A percentile compares a stretch with the other conserved stretches of the same genome.
phyloP scores from a whole-genome alignment of 2,888 invertebrate species.

The Mythimna impura region DNA sequence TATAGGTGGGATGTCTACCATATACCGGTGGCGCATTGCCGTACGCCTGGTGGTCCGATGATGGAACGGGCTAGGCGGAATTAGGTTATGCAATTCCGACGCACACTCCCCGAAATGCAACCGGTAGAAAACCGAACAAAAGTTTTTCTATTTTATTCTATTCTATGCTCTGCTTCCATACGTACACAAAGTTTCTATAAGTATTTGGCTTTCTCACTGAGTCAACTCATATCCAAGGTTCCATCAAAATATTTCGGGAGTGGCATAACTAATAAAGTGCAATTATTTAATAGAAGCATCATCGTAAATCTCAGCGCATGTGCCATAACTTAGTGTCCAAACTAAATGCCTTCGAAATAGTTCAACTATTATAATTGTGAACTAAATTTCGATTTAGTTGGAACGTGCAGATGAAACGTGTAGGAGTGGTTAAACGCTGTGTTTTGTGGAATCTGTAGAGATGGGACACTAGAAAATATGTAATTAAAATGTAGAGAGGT shows the following conservation, averaged over 20 bases:
- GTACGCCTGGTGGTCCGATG: no score
- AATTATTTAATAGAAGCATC: conserved; percentile 46
- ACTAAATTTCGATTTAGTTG: conserved; percentile 41
- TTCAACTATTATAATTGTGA: conserved; percentile 58
- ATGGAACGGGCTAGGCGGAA: no score
- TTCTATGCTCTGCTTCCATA: no score
- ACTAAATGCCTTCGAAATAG: conserved; percentile 50
- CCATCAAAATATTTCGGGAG: conserved; percentile 43
- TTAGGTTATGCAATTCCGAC: no score
- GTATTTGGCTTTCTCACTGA: not conserved
- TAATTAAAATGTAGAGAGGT: no score
- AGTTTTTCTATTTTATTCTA: no score
- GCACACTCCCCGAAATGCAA: no score
- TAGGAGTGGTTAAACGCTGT: conserved; percentile 43
- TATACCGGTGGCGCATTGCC: no score
- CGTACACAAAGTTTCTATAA: no score
- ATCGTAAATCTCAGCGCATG: conserved; percentile 51
- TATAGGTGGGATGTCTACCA: no score
- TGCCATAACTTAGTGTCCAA: conserved; percentile 57
- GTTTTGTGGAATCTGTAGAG: conserved; percentile 42
- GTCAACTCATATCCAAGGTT: not conserved
- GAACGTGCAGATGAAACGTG: conserved; percentile 59
- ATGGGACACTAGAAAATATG: conserved; percentile 21
- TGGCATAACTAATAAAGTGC: conserved; percentile 34
- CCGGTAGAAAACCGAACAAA: no score